Conservation (phyloP, 2,113 vertebrate species). For the Anolis sagrei region DNA sequence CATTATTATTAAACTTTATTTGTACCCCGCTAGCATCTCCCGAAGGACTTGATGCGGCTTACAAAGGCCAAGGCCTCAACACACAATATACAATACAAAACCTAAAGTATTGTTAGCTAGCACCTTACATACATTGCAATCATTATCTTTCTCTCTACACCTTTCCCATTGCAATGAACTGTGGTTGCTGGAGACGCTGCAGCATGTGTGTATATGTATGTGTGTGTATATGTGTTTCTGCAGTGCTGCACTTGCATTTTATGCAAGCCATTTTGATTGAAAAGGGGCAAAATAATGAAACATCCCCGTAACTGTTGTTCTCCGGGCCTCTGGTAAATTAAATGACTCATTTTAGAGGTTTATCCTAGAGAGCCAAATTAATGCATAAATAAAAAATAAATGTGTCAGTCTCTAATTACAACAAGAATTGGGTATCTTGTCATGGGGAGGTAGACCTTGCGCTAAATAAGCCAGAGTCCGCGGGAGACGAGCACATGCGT, state of each 20-base stretch:
- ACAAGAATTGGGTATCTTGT: conserved; percentile 63
- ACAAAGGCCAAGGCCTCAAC: too few relatives aligned
- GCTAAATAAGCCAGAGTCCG: conserved; percentile 64
- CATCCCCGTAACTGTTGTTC: conserved; percentile 61
- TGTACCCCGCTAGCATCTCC: too few relatives aligned
- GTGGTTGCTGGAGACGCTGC: not conserved
- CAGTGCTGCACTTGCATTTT: conserved; percentile 9
- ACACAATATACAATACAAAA: too few relatives aligned
- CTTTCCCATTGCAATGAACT: not conserved
- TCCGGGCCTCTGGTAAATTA: conserved; percentile 61
- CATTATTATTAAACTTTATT: too few relatives aligned
- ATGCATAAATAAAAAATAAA: conserved; percentile 77
- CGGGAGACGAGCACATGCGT: conserved; percentile 44
- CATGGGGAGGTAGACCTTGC: conserved; percentile 56
- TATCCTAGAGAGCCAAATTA: conserved; percentile 56
- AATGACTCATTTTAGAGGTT: conserved; percentile 68
- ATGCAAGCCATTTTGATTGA: conserved; percentile 32
- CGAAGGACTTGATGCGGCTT: too few relatives aligned
- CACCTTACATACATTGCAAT: not conserved
- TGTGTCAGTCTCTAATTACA: conserved; percentile 71
- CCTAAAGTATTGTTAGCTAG: too few relatives aligned
- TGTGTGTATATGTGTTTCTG: conserved; percentile 17
- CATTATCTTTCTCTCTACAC: too few relatives aligned
- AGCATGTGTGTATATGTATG: too few relatives aligned
- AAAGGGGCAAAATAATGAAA: conserved; percentile 61